Base-by-base conservation (phyloP, 2,888 invertebrate species). In the Cyclophora albipunctata region DNA sequence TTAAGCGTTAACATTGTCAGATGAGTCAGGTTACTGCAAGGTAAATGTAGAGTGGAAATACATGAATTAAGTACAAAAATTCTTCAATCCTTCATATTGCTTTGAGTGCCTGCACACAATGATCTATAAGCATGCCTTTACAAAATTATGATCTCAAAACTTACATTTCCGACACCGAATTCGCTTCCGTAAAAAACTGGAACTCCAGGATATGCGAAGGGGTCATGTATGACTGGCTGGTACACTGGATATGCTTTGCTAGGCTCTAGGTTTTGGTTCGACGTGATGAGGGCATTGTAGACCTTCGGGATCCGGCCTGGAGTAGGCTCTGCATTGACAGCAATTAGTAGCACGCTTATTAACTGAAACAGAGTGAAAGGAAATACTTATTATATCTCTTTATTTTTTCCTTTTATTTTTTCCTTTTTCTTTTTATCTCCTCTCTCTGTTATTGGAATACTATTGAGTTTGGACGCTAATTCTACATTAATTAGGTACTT, bases 201-300 rank as follows among this genome's bases (percentile, higher is more conserved):
- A 44, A 83, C 85, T 45, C 78, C 73, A 1, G 87, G 79, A 58
- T 77, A 87, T 2, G 89, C 90, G 58, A 92, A 87, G 3, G 92
- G 86, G 54, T 92, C 91, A 53, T 93, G 92, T 43, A 93, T 76
- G 5, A 93, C 91, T 4, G 93, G 93, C 63, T 94, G 93, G 60
- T 93, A 91, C 44, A 94, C 92, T 0, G 94, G 94, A 73, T 90
- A 93, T 0, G 94, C 93, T 53, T 93, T 91, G 64, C 94, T 94
- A 1, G 95, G 93, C 48, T 92, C 91, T 49, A 95, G 76, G 74
- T 93, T 93, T 70, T 94, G 94, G 69, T 93, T 93, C 3, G 94
- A 93, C 3, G 93, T 94, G 71, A 95, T 93, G 50, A 95, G 89
- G 0, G 94, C 94, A 74, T 95, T 95, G 86, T 95, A 95, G 40